phyloP scores from a whole-genome alignment of 1,140 invertebrate genomes.

The Polypedilum pembai region DNA sequence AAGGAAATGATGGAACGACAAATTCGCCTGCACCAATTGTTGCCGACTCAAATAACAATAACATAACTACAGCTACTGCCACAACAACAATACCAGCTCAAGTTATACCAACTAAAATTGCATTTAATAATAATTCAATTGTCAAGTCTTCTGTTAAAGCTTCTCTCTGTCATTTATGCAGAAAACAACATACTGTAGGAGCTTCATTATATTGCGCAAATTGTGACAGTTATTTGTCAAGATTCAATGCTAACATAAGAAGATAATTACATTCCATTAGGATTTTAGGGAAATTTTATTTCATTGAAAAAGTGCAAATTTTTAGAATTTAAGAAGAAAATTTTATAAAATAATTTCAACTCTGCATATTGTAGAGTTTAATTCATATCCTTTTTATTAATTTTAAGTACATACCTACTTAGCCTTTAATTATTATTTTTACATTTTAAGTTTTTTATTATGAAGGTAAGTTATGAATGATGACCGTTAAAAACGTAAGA shows the following conservation, averaged over 20 bases:
- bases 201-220: slow-evolving; percentile 75
- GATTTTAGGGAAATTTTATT: not conserved
- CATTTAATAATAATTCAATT: slow-evolving; percentile 41
- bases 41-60: slow-evolving; percentile 34
- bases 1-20: slow-evolving; percentile 48
- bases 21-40: slow-evolving; percentile 48
- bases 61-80: slow-evolving; percentile 30
- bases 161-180: slow-evolving; percentile 68
- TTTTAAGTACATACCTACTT: not conserved
- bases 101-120: slow-evolving; percentile 32
- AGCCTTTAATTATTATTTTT: not conserved
- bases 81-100: slow-evolving; percentile 35
- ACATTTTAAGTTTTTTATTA: not conserved
- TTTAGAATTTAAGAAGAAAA: not conserved
- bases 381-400: not conserved
- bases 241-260: slow-evolving; percentile 56
- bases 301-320: slow-evolving; percentile 21
- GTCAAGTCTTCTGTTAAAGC: slow-evolving; percentile 48
- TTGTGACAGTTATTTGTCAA: slow-evolving; percentile 86
- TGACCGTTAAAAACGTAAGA: not conserved
- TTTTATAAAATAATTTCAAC: not conserved
- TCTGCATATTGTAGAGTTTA: slow-evolving; percentile 21
- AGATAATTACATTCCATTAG: not conserved
- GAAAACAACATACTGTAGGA: slow-evolving; percentile 68
- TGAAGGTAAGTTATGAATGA: not conserved